These are phyloP conservation scores for Dryoscopus gambensis DNA, from an alignment of 2,113 vertebrate species.

Conservation along the genomic window DNA sequence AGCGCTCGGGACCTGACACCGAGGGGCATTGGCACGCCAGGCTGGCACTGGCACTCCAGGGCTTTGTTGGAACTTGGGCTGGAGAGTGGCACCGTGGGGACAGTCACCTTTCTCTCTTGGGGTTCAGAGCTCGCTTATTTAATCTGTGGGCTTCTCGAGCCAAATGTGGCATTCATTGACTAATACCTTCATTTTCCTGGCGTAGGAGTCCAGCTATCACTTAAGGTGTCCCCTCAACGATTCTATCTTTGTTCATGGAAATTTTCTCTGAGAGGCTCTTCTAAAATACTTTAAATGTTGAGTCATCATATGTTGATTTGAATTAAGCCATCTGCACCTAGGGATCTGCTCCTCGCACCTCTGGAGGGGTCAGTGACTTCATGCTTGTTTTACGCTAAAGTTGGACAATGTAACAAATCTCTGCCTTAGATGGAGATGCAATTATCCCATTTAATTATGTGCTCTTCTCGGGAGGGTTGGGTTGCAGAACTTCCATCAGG, in stretches of 20 bases:
- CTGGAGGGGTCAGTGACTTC: neutral
- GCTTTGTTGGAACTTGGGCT: neutral
- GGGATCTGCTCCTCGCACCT: neutral
- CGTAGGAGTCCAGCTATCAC: neutral
- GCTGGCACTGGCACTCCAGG: neutral
- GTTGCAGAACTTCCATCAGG: neutral
- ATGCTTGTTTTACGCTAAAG: neutral
- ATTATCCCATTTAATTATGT: neutral
- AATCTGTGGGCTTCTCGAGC: neutral
- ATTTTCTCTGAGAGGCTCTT: neutral
- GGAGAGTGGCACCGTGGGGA: neutral
- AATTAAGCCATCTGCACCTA: neutral
- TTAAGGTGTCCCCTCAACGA: neutral
- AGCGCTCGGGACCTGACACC: accelerated
- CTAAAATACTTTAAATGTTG: neutral
- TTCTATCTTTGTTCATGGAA: neutral
- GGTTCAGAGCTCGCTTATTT: accelerated
- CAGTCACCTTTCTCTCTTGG: neutral
- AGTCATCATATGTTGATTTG: conserved; percentile 10
- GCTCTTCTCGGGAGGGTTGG: neutral
- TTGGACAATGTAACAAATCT: neutral
- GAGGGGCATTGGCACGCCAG: accelerated
- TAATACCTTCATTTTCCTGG: neutral
- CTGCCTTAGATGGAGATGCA: neutral
- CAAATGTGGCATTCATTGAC: neutral